Percentiles rank a stretch among this genome's conserved stretches.
These are phyloP conservation scores for Linyphia triangularis DNA, from an alignment of 2,888 invertebrate species.

Conservation along the genomic window DNA sequence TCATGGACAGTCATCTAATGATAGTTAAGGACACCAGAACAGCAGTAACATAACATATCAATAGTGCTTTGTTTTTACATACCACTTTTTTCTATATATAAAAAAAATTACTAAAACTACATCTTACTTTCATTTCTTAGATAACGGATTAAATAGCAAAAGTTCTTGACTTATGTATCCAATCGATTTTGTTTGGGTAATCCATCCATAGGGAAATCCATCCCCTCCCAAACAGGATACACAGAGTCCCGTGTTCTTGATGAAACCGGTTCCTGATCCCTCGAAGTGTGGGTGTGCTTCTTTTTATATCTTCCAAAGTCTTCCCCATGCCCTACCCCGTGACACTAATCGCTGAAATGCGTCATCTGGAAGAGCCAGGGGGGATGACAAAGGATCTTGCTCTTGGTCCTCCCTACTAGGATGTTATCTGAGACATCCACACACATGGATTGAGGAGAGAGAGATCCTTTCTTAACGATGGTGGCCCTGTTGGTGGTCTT, in stretches of 20 bases:
- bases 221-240: background rate
- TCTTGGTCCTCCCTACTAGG: background rate
- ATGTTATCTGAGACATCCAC: conserved; percentile 9
- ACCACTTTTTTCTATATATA: background rate
- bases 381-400: conserved; percentile 2
- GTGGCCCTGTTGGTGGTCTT: too few relatives aligned
- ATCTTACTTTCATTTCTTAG: background rate
- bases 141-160: too few relatives aligned
- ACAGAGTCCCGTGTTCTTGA: too few relatives aligned
- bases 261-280: conserved; percentile 3
- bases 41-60: too few relatives aligned
- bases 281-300: background rate
- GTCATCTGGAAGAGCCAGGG: conserved; percentile 3
- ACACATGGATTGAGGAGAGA: background rate
- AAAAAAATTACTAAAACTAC: background rate
- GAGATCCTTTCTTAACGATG: too few relatives aligned
- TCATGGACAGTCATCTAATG: too few relatives aligned
- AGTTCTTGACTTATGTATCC: too few relatives aligned
- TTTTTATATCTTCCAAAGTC: background rate
- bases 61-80: background rate
- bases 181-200: background rate
- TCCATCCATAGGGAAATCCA: background rate
- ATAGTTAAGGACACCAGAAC: too few relatives aligned
- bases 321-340: background rate
- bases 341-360: conserved; percentile 38